Evolutionary conservation across 2,797 vertebrate genomes (phyloP).

Genomic region (Morelia viridis): DNA sequence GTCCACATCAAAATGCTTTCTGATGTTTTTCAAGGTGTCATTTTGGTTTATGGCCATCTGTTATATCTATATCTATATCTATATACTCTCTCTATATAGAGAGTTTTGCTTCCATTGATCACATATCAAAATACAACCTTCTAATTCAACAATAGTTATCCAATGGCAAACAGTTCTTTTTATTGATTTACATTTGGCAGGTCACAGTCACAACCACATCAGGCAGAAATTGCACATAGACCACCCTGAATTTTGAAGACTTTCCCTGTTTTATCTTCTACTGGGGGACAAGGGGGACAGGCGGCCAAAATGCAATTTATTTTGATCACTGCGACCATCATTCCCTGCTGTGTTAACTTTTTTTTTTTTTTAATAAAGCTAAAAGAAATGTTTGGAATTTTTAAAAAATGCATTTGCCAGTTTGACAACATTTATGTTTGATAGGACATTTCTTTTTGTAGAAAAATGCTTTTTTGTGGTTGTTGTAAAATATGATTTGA

Average conservation of each 20-base stretch:
- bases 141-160: conserved; percentile 71
- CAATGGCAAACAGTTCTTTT: conserved; percentile 71
- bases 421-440: background rate
- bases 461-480: background rate
- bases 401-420: conserved; percentile 41
- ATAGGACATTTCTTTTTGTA: conserved; percentile 6
- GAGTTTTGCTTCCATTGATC: conserved; percentile 58
- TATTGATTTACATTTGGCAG: conserved; percentile 68
- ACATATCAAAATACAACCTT: conserved; percentile 69
- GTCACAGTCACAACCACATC: conserved; percentile 68
- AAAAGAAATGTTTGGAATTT: conserved; percentile 48
- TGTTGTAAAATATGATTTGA: conserved; percentile 44
- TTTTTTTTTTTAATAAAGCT: background rate
- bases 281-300: background rate
- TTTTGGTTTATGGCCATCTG: conserved; percentile 59
- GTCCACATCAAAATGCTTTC: conserved; percentile 52
- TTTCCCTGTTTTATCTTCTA: conserved; percentile 56
- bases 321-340: conserved; percentile 43
- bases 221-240: conserved; percentile 70
- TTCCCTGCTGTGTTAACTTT: background rate
- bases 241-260: conserved; percentile 71
- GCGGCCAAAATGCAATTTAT: background rate
- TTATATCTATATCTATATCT: background rate
- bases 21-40: conserved; percentile 28
- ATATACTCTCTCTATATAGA: no score